phyloP scores from a whole-genome alignment of 2,113 vertebrate species.

The Shinisaurus crocodilurus region DNA sequence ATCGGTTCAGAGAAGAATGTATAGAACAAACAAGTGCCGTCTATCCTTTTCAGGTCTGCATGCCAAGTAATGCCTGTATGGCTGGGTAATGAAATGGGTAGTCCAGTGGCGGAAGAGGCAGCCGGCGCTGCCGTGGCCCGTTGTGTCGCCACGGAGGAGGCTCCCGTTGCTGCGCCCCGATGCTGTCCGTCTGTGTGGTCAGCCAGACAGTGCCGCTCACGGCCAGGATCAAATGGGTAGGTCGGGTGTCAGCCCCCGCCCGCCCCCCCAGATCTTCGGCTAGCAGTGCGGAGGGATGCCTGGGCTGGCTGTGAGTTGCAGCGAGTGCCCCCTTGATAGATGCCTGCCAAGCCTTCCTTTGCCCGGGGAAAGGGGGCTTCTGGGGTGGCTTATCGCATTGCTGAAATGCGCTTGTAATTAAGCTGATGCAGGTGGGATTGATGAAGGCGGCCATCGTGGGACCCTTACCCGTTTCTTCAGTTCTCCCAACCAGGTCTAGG shows the following conservation, averaged over 20 bases:
- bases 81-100: slow-evolving; percentile 40
- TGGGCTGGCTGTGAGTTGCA: not conserved
- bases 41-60: slow-evolving; percentile 8
- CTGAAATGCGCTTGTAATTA: not conserved
- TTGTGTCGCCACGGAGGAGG: slow-evolving; percentile 52
- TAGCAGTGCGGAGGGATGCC: not conserved
- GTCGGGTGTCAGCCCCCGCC: not conserved
- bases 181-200: not conserved
- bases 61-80: slow-evolving; percentile 24
- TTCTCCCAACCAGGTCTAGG: too few species aligned
- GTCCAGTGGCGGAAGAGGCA: slow-evolving; percentile 33
- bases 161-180: not conserved
- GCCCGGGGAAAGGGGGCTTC: not conserved
- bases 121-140: slow-evolving; percentile 25
- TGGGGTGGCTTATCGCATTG: not conserved
- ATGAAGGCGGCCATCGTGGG: not conserved
- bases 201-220: not conserved
- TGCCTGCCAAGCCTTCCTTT: not conserved
- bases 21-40: slow-evolving; percentile 27
- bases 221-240: not conserved
- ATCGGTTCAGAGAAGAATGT: not conserved
- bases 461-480: not conserved
- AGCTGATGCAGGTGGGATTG: not conserved
- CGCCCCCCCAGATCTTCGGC: not conserved
- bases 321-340: too few species aligned